Conservation (phyloP, 1,140 invertebrate species). For the Ylistrum balloti region DNA sequence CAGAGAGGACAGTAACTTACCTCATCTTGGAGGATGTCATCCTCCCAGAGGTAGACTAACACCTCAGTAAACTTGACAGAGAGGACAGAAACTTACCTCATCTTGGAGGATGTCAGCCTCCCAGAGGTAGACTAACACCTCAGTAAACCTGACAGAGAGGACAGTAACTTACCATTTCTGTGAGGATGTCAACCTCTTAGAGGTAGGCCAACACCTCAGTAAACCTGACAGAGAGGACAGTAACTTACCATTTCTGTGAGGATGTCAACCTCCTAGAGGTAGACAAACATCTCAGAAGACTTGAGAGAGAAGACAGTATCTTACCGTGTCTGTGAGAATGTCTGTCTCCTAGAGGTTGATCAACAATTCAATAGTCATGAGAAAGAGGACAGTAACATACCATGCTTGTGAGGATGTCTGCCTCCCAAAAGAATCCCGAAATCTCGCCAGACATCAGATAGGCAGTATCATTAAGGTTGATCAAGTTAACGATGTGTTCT, state of each 20-base stretch:
- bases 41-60: constrained; percentile 67
- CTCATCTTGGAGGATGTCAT: constrained; percentile 67
- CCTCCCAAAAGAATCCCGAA: constrained; percentile 69
- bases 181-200: constrained; percentile 68
- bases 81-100: constrained; percentile 61
- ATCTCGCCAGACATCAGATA: constrained; percentile 67
- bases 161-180: constrained; percentile 62
- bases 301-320: constrained; percentile 54
- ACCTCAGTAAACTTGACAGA: constrained; percentile 61
- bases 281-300: constrained; percentile 64
- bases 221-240: not conserved
- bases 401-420: constrained; percentile 67
- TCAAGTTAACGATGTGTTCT: constrained; percentile 62
- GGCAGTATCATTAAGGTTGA: constrained; percentile 66
- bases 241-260: constrained; percentile 65
- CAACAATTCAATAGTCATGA: not conserved
- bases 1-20: constrained; percentile 56
- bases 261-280: constrained; percentile 70
- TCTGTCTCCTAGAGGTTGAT: too few species aligned
- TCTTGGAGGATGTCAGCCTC: constrained; percentile 65
- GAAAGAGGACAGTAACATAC: constrained; percentile 52
- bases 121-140: constrained; percentile 69
- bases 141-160: constrained; percentile 54
- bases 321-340: not conserved
- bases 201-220: constrained; percentile 53